Conservation (phyloP, 2,113 vertebrate genomes). For the Empidonax alnorum region DNA sequence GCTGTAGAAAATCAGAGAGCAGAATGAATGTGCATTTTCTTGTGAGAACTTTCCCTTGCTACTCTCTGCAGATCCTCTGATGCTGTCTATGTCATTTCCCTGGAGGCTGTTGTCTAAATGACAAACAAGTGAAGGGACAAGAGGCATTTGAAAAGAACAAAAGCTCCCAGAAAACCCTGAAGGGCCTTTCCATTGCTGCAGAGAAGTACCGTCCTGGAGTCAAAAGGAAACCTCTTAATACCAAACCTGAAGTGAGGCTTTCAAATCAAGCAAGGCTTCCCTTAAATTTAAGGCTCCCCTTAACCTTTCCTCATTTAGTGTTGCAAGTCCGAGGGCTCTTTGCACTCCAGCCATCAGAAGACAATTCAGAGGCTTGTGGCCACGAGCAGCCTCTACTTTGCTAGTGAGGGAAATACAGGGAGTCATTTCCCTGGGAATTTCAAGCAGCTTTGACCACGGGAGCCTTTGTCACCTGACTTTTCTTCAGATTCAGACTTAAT, state of each 20-base stretch:
- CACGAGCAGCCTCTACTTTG: neutral
- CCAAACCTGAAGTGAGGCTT: neutral
- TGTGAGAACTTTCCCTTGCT: neutral
- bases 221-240: neutral
- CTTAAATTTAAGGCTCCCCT: neutral
- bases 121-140: slow-evolving; percentile 44
- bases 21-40: neutral
- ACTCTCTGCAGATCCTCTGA: neutral
- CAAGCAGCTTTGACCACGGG: neutral
- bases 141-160: slow-evolving; percentile 4
- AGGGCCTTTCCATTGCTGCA: neutral
- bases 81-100: slow-evolving; percentile 20
- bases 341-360: neutral
- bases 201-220: neutral
- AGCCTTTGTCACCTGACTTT: neutral
- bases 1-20: neutral
- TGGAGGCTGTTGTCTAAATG: slow-evolving; percentile 35
- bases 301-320: neutral
- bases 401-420: neutral
- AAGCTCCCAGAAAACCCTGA: neutral
- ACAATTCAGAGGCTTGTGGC: neutral
- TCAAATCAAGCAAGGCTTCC: neutral
- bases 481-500: neutral
- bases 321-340: neutral
- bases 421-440: neutral